phyloP scores from a whole-genome alignment of 2,797 vertebrate species.

The Echeneis naucrates region DNA sequence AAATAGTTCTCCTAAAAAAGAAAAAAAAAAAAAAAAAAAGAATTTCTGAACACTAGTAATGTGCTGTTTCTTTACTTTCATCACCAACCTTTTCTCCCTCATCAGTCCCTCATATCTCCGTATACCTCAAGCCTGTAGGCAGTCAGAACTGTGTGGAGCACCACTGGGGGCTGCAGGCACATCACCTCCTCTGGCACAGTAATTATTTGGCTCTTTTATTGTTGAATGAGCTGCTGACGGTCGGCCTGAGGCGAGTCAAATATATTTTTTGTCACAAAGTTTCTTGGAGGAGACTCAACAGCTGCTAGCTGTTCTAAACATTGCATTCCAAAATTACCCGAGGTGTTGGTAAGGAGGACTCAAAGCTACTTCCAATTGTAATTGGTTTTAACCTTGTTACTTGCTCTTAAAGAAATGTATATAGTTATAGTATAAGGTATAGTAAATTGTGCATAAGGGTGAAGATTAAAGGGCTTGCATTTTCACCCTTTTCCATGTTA shows the following conservation, averaged over 20 bases:
- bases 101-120: conserved; percentile 59
- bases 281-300: conserved; percentile 64
- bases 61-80: conserved; percentile 35
- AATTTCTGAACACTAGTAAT: not conserved
- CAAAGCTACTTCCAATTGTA: conserved; percentile 41
- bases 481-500: too few species aligned
- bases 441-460: too few species aligned
- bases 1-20: not conserved
- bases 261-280: conserved; percentile 62
- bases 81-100: conserved; percentile 29
- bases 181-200: conserved; percentile 76
- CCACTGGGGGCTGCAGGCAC: conserved; percentile 72
- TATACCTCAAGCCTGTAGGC: conserved; percentile 59
- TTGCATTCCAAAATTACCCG: conserved; percentile 51
- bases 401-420: not conserved
- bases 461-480: too few species aligned
- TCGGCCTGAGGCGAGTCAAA: conserved; percentile 63
- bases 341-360: conserved; percentile 55
- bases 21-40: not conserved
- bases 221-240: conserved; percentile 69
- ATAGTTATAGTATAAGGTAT: too few species aligned
- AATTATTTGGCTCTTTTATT: conserved; percentile 81
- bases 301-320: conserved; percentile 54
- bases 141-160: conserved; percentile 47
- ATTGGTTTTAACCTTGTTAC: conserved; percentile 16